These are phyloP conservation scores for Meles meles DNA, from an alignment of 2,113 vertebrate genomes.

Conservation along the genomic window DNA sequence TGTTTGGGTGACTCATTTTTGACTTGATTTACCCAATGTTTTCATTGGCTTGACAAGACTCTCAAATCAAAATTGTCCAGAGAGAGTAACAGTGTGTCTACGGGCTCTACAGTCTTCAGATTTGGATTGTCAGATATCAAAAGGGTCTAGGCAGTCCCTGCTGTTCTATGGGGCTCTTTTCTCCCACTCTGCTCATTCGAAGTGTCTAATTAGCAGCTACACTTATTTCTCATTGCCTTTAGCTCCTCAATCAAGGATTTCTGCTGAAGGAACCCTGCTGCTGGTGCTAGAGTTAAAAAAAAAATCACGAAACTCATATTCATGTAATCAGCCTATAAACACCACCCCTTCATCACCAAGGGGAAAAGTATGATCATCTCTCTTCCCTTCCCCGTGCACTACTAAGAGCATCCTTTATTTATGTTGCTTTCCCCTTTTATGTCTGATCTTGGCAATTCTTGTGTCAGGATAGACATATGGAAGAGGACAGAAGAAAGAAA, in stretches of 20 bases:
- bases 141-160: conserved; percentile 27
- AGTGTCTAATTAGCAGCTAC: conserved; percentile 73
- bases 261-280: conserved; percentile 73
- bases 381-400: background rate
- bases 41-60: conserved; percentile 75
- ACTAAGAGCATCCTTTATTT: background rate
- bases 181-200: conserved; percentile 31
- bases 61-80: conserved; percentile 80
- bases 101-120: conserved; percentile 72
- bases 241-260: conserved; percentile 74
- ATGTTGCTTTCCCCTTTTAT: background rate
- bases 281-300: conserved; percentile 64
- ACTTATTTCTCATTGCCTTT: conserved; percentile 66
- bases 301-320: conserved; percentile 64
- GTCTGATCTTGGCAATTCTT: background rate
- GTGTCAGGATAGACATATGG: background rate
- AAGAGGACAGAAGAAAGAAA: background rate
- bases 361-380: background rate
- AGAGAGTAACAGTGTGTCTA: conserved; percentile 58
- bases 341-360: conserved; percentile 45
- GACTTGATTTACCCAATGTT: conserved; percentile 76
- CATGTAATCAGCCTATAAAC: conserved; percentile 71
- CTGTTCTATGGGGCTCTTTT: conserved; percentile 40
- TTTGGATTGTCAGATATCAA: conserved; percentile 73
- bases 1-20: conserved; percentile 76